Base-by-base conservation (phyloP, 2,113 vertebrate genomes). In the Sciurus niger region DNA sequence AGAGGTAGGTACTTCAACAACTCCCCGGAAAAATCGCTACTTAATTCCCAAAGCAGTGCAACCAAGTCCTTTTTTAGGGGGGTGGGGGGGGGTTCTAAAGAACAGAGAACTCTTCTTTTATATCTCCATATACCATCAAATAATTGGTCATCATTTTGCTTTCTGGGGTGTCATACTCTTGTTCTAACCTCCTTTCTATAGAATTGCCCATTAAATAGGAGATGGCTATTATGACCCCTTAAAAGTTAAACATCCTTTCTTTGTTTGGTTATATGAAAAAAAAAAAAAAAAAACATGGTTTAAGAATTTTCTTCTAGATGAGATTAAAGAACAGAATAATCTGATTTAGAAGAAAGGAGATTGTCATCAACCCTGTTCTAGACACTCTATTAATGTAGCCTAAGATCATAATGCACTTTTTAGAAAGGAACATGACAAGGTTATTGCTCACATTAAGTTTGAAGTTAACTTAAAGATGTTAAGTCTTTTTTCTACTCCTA, bases 31-130 rank as follows among this genome's bases (percentile, higher is more conserved):
- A 90, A 88, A 67, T 80, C 25, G 78, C 67, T 84, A 76, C 12
- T 74, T 78, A 89, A 91, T 79, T 95, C 30, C 46, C 63, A 92
- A 18, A 43, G 25, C 7, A 65, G 72, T 14, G 30, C 53, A 80
- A 24, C 28, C 18, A n/a, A 65, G 40, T 43, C 80, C 14, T 34
- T 22, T 16, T 43, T 34, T 32, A 12, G 40, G 22, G 22, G 28
- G 24, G 22, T 48, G 55, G 43, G 60, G 73, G 73, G 72, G 24
- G 67, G 17, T 25, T 82, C 40, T 89, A 77, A 77, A n/a, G 22
- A 96, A 18, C 34, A 80, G 48, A 92, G 34, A 67, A 93, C 30
- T 89, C 74, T 60, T 85, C 78, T 85, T 60, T 60, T 53, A 46
- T 53, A 67, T 86, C 37, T 85, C 67, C 20, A 13, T 4, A 30